A percentile compares a stretch with the other conserved stretches of the same genome.
Evolutionary conservation across 1,140 invertebrate genomes (phyloP).

Genomic region (Dendroctonus valens): DNA sequence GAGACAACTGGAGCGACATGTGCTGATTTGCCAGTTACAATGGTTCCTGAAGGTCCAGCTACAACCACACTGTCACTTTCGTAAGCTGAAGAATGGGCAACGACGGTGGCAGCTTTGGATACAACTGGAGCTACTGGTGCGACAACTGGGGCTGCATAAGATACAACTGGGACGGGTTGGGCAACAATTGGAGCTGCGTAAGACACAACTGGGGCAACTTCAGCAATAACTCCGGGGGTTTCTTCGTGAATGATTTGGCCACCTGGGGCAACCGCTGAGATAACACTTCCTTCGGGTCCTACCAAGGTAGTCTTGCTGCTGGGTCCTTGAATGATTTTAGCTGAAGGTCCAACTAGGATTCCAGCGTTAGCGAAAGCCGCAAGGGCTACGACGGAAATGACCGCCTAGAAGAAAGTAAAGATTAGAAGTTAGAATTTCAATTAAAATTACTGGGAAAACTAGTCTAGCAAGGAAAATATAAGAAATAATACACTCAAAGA

Average conservation of each 20-base stretch:
- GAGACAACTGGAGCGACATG: background rate
- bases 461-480: too few species aligned
- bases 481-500: too few species aligned
- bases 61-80: background rate
- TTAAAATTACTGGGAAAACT: background rate
- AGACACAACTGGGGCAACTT: conserved; percentile 21
- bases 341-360: conserved; percentile 15
- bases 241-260: conserved; percentile 38
- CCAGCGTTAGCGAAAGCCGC: conserved; percentile 7
- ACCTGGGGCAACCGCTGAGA: conserved; percentile 36
- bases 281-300: conserved; percentile 41
- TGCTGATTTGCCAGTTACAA: background rate
- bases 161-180: conserved; percentile 19
- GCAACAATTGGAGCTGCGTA: conserved; percentile 3
- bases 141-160: conserved; percentile 12
- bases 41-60: background rate
- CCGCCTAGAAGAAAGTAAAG: background rate
- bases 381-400: conserved; percentile 16
- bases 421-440: too few species aligned
- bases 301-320: conserved; percentile 38
- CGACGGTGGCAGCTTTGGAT: background rate
- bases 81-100: background rate
- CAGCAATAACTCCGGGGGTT: conserved; percentile 23
- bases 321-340: conserved; percentile 39
- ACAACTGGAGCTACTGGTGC: conserved; percentile 8